Conservation (phyloP, 2,797 vertebrate genomes). For the Lithobates sylvaticus region DNA sequence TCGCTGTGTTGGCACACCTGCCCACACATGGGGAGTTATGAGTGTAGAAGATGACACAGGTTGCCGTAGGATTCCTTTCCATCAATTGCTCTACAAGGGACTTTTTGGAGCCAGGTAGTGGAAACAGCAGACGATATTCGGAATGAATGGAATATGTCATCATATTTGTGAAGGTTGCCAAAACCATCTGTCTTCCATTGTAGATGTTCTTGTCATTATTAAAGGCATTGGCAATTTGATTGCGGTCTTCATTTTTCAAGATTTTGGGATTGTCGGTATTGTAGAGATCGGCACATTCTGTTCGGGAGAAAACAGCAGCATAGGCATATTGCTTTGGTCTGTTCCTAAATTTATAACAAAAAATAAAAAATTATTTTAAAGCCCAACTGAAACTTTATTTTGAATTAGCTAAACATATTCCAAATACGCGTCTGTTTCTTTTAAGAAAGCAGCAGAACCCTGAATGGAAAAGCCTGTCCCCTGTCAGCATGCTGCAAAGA, state of each 20-base stretch:
- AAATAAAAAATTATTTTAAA: too few species aligned
- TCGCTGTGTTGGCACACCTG: background rate
- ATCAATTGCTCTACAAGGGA: background rate
- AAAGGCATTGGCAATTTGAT: background rate
- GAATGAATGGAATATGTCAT: background rate
- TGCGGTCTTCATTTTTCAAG: background rate
- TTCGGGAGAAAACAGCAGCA: too few species aligned
- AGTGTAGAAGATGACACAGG: conserved; percentile 15
- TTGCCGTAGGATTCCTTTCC: background rate
- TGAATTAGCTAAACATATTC: too few species aligned
- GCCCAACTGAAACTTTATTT: too few species aligned
- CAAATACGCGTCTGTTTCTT: too few species aligned
- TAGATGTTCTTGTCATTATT: background rate
- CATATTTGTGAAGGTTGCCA: background rate
- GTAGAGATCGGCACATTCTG: too few species aligned
- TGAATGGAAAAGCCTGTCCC: too few species aligned
- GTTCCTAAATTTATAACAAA: too few species aligned
- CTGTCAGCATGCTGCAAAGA: too few species aligned
- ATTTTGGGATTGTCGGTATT: too few species aligned
- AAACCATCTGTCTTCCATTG: background rate
- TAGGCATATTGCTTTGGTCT: too few species aligned
- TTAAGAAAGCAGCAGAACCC: too few species aligned
- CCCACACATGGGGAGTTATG: conserved; percentile 15
- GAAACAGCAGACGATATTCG: conserved; percentile 10
- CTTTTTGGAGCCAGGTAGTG: background rate